Evolutionary conservation across 2,797 vertebrate species (phyloP), one percentile per base, ranked within the genome.

Genomic region (Zenarchopterus dispar): DNA sequence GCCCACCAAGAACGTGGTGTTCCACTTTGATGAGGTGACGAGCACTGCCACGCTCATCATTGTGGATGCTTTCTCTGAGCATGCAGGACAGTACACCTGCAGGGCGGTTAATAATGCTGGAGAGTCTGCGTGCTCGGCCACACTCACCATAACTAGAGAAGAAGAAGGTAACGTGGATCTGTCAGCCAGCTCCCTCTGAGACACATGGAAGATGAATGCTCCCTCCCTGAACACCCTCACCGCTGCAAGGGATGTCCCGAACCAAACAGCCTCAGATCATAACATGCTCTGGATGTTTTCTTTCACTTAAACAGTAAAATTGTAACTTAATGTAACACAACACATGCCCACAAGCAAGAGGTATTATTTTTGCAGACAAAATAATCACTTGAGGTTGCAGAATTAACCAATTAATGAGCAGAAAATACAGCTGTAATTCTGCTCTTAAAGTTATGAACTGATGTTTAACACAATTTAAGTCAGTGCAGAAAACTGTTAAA

Each of bases 31-130:
- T 85, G 95, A 96, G 87, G 91, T 90, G 84, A 94, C 95, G 50
- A 93, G 92, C 90, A 93, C 92, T 56, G 97, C 95, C 89, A 94
- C 93, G 65, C 91, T 99, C 89, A 95, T 98, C 86, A 93, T 97
- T 90, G 97, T 98, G 50, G 97, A 97, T 70, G 93, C 96, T 80
- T 98, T 95, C 84, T 79, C 90, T 78, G 93, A 96, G 90, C 96
- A 98, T 78, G 94, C 93, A 51, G 97, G 97, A 57, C 91, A 92
- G 70, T 98, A 98, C 92, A 92, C 90, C 90, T 99, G 96, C 94
- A 95, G 92, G 89, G 96, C 96, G 56, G 84, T 87, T 85, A 97
- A 95, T 91, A 91, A 71, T 46, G 91, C 93, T 75, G 96, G 97
- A 91, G 96, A 97, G 91, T 90, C 94, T 63, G 82, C 78, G 41